These are phyloP conservation scores for Bucorvus abyssinicus DNA, from an alignment of 2,797 vertebrate species.

Conservation along the genomic window DNA sequence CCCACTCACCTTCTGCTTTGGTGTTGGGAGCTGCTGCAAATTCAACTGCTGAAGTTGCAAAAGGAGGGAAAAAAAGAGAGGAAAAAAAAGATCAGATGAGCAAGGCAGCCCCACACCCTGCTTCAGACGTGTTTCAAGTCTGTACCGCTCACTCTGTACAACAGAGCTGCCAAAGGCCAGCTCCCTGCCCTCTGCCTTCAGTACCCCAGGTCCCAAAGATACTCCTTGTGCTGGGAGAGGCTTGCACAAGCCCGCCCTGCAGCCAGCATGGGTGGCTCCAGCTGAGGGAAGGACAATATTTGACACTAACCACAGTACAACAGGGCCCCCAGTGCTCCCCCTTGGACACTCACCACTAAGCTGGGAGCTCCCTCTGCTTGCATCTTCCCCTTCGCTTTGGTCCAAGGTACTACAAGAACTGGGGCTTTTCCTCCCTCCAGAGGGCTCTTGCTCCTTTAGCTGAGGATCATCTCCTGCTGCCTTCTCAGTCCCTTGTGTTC, in stretches of 20 bases:
- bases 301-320: background rate
- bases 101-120: background rate
- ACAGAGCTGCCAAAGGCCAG: background rate
- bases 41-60: background rate
- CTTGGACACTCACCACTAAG: constrained; percentile 33
- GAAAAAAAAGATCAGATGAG: background rate
- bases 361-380: constrained; percentile 33
- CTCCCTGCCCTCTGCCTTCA: background rate
- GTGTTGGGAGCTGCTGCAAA: constrained; percentile 12
- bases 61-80: accelerated
- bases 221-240: background rate
- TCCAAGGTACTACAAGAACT: constrained; percentile 51
- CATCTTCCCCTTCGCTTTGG: constrained; percentile 67
- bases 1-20: constrained; percentile 67
- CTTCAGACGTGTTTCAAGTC: background rate
- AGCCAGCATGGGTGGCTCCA: background rate
- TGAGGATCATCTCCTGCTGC: background rate
- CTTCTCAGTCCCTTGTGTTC: constrained; percentile 40
- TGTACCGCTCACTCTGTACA: background rate
- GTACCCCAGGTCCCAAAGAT: background rate
- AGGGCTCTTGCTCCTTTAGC: background rate
- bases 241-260: background rate
- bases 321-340: background rate
- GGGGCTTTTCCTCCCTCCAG: constrained; percentile 18
- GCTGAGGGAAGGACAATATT: background rate